Base-by-base conservation (phyloP, 2,113 vertebrate species). In the Prionailurus bengalensis region DNA sequence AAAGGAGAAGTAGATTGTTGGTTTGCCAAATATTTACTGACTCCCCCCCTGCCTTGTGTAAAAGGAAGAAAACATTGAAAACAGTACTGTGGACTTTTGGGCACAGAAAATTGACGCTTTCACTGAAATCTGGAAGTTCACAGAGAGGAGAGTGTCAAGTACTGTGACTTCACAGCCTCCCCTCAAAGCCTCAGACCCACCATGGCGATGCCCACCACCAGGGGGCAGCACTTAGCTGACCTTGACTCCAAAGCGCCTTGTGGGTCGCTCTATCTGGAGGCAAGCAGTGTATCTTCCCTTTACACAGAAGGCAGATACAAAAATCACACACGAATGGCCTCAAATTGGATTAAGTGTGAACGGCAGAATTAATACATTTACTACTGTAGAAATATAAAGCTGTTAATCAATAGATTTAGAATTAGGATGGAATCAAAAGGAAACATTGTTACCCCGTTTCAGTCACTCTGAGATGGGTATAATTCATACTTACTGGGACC, bases 341-440 rank as follows among this genome's bases (percentile, higher is more conserved):
- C 74, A 25, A 21, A 53, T 19, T 65, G 66, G 51, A 7, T 15
- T 53, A 55, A 11, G 31, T 33, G 45, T 66, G 55, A 93, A 86
- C 14, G 81, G 33, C 1, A 95, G 82, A 87, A 61, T 48, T 33
- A 91, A 48, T 48, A 27, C 3, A 11, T n/a, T 94, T 12, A 71
- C 51, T 39, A 48, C 33, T 33, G 7, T 19, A 71, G 53, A 86
- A 45, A 36, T 88, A 53, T 65, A 58, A 39, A 39, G n/a, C 45
- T 31, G 83, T 27, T 53, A 70, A 53, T 29, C 25, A 87, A 51
- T 16, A 83, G 68, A n/a, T n/a, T 92, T 89, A 39, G 11, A 68
- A 81, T 78, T 55, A 76, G 68, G 21, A 63, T 21, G 36, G 88
- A 70, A 76, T 68, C 33, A 15, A 73, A 81, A 93, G 65, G 94